Conservation (phyloP, 2,888 invertebrate genomes). For the Adelphocoris suturalis region DNA sequence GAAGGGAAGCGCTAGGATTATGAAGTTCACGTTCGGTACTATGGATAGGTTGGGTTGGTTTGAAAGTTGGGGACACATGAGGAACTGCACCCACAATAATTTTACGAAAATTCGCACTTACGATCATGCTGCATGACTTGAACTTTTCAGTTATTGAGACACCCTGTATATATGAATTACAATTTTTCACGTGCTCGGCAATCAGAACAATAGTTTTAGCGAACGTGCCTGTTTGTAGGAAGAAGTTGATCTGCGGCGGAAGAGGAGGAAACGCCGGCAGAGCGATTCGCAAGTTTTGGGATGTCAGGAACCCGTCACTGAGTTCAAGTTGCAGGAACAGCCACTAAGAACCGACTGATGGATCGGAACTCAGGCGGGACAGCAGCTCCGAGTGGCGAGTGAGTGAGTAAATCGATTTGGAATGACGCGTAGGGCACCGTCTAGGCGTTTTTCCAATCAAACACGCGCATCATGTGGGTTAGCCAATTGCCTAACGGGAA, state of each 20-base stretch:
- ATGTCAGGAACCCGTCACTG: neutral
- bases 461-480: neutral
- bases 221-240: neutral
- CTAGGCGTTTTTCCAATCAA: neutral
- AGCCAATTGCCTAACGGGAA: neutral
- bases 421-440: neutral
- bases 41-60: too few relatives aligned
- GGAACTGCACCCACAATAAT: too few relatives aligned
- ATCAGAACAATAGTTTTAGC: neutral
- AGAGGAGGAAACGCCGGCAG: neutral
- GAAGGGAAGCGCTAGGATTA: too few relatives aligned
- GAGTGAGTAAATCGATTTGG: constrained; percentile 22
- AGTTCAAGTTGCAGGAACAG: neutral
- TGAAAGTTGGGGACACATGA: too few relatives aligned
- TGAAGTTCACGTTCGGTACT: too few relatives aligned
- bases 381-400: neutral
- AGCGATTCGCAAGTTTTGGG: neutral
- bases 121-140: too few relatives aligned
- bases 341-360: neutral
- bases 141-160: too few relatives aligned
- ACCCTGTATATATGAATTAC: too few relatives aligned
- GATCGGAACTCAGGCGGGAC: neutral
- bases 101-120: too few relatives aligned
- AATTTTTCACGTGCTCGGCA: too few relatives aligned
- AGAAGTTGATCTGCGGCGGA: neutral